A percentile compares a stretch with the other conserved stretches of the same genome.
These are phyloP conservation scores for Isoperla grammatica DNA, from an alignment of 2,888 invertebrate genomes.

Conservation along the genomic window DNA sequence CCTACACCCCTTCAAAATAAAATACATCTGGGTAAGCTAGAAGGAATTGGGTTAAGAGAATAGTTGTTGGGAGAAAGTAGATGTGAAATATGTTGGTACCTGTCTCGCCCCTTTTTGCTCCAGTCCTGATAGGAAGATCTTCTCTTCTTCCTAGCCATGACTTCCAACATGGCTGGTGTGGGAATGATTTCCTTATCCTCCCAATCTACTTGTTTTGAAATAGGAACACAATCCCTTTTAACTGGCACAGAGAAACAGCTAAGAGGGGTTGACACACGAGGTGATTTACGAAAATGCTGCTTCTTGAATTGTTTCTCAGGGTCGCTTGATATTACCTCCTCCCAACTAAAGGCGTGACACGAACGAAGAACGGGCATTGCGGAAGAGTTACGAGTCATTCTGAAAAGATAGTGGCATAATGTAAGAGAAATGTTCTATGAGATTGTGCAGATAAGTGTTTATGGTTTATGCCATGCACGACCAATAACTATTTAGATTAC, in stretches of 20 bases:
- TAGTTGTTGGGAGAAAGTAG: no score
- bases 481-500: no score
- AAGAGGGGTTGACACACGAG: constrained; percentile 39
- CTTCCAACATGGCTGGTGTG: constrained; percentile 66
- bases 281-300: constrained; percentile 40
- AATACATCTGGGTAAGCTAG: no score
- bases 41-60: no score
- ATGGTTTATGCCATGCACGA: no score
- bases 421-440: not conserved
- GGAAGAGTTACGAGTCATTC: constrained; percentile 26
- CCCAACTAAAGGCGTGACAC: constrained; percentile 55
- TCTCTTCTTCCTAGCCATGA: constrained; percentile 47
- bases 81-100: no score
- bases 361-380: constrained; percentile 24
- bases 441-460: no score
- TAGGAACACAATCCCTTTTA: constrained; percentile 26
- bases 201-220: not conserved
- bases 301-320: constrained; percentile 58
- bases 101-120: no score
- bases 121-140: no score
- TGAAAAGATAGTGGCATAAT: constrained; percentile 12
- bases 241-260: constrained; percentile 42
- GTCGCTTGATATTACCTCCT: constrained; percentile 57
- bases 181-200: constrained; percentile 44
- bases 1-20: no score